Base-by-base conservation (phyloP, 2,888 invertebrate species). In the Conistra vaccinii region DNA sequence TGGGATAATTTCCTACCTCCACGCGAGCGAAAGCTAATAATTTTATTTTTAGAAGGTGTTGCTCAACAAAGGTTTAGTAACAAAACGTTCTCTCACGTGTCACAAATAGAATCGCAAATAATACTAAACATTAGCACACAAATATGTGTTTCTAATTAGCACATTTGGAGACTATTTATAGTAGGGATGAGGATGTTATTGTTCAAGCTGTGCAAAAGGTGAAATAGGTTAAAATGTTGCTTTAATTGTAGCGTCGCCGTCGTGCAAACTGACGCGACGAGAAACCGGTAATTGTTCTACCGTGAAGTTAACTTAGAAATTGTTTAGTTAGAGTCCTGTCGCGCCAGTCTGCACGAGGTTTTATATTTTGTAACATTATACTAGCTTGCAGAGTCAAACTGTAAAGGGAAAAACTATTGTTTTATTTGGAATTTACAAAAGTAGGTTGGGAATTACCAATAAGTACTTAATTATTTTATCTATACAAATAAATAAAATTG, bases 151-250 rank as follows among this genome's bases (percentile, higher is more conserved):
- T 35, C 23, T 29, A 42, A 55, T 61, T 48, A 55, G 39, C 23
- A 66, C 32, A 57, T 63, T 63, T 75, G 45, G 58, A 58, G n/a
- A 80, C 35, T 67, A 45, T 80, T 61, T 67, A 32, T 58, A 67
- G 48, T 61, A 26, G 45, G 32, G 35, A 61, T 68, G 45, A 72
- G 45, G 65, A 79, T 79, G 20, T 61, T 80, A 39, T 61, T 79
- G 12, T 78, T 72, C 20, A 60, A 53, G 32, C n/a, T n/a, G 39
- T 26, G 20, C 29, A 32, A 58, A 58, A 1, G n/a, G 14, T 29
- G 4, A 4, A 48, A 57, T 26, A 32, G 0, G 3, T n/a, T 39
- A 39, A 48, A 53, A 39, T 39, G 10, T 57, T 66, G 35, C 35
- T 35, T 35, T 35, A n/a, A n/a, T n/a, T n/a, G n/a, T n/a, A n/a